A percentile compares a stretch with the other conserved stretches of the same genome.
Evolutionary conservation across 1,140 invertebrate genomes (phyloP).

Genomic region (Drosophila azteca): DNA sequence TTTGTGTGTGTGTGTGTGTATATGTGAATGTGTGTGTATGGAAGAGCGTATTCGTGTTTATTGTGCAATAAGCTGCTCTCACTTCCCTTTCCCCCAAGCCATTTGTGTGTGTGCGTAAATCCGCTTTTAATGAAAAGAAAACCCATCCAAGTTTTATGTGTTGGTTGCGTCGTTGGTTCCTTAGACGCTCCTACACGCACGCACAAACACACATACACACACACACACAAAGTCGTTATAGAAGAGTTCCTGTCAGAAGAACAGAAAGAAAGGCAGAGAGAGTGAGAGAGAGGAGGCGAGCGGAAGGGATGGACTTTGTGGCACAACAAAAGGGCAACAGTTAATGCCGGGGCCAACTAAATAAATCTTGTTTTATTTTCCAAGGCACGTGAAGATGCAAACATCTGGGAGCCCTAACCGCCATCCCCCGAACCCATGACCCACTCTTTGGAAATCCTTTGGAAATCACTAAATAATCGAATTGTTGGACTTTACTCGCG

Average conservation of each 20-base stretch:
- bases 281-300: too few relatives aligned
- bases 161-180: conserved; percentile 32
- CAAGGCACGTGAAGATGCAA: conserved; percentile 38
- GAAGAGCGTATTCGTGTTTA: conserved; percentile 65
- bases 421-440: not conserved
- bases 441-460: conserved; percentile 47
- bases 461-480: conserved; percentile 77
- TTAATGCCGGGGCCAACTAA: conserved; percentile 76
- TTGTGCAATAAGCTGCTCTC: conserved; percentile 76
- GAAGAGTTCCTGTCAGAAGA: conserved; percentile 39
- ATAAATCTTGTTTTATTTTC: conserved; percentile 80
- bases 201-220: conserved; percentile 20
- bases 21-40: conserved; percentile 13
- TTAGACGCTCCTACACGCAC: conserved; percentile 5
- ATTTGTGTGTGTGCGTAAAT: conserved; percentile 71
- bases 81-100: conserved; percentile 44
- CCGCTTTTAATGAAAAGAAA: conserved; percentile 83
- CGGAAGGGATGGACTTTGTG: conserved; percentile 21
- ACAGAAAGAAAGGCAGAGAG: not conserved
- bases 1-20: conserved; percentile 22
- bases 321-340: conserved; percentile 75
- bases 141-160: conserved; percentile 70
- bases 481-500: conserved; percentile 59
- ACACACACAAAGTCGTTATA: conserved; percentile 45
- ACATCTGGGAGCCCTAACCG: conserved; percentile 22